phyloP scores from a whole-genome alignment of 2,113 vertebrate species.

The Neolamprologus falcicula region DNA sequence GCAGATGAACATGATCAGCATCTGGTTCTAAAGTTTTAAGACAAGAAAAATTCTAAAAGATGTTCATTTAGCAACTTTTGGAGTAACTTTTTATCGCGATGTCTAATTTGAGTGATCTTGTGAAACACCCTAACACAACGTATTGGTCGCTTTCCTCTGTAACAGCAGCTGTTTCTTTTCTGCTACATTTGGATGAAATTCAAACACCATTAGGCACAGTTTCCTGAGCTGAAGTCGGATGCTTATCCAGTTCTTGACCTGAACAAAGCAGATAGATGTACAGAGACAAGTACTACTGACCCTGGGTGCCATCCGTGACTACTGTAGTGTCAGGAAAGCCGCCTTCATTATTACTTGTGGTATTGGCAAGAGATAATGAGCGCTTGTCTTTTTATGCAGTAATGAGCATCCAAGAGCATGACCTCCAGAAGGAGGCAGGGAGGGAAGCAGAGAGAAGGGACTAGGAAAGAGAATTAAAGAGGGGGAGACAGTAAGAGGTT shows the following conservation, averaged over 20 bases:
- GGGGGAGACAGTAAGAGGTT: background rate
- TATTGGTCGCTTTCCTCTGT: background rate
- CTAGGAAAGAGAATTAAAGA: background rate
- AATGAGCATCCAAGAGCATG: constrained; percentile 39
- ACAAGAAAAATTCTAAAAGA: background rate
- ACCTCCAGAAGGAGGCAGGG: constrained; percentile 25
- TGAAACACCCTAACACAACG: background rate
- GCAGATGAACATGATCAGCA: background rate
- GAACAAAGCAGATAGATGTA: constrained; percentile 15
- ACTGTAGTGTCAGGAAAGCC: constrained; percentile 24
- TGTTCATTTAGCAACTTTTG: background rate
- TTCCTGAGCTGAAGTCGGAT: background rate
- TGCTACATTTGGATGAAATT: background rate
- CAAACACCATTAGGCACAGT: background rate
- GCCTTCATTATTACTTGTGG: constrained; percentile 15
- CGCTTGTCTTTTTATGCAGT: constrained; percentile 41
- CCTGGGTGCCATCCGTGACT: constrained; percentile 13
- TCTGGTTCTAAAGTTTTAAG: background rate
- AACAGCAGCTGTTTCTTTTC: constrained; percentile 9
- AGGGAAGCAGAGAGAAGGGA: background rate
- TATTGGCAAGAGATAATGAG: constrained; percentile 44
- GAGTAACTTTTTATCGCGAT: background rate
- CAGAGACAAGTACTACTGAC: constrained; percentile 35
- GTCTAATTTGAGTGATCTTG: background rate
- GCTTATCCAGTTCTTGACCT: background rate